These are phyloP conservation scores for Hylyphantes graminicola DNA, from an alignment of 1,140 invertebrate genomes.

Conservation along the genomic window DNA sequence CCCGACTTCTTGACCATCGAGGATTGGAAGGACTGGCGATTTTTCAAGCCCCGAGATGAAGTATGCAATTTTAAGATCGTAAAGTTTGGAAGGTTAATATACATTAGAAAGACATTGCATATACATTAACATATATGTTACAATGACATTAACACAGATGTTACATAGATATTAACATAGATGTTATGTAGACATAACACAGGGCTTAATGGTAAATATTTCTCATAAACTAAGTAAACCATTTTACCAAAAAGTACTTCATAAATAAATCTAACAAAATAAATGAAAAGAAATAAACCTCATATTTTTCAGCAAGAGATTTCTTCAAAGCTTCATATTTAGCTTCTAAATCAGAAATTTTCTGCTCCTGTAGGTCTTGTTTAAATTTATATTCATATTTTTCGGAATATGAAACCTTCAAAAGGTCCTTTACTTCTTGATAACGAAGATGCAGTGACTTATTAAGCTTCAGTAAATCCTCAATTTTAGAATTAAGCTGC, in stretches of 20 bases:
- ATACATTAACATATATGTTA: too few species aligned
- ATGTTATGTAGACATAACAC: too few species aligned
- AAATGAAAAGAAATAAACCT: background rate
- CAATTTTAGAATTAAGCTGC: constrained; percentile 21
- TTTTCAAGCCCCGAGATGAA: too few species aligned
- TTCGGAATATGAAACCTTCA: background rate
- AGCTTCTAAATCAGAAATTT: constrained; percentile 4
- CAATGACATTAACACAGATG: too few species aligned
- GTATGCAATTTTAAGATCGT: too few species aligned
- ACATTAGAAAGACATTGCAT: too few species aligned
- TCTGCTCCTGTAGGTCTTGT: constrained; percentile 5
- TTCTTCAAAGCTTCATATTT: constrained; percentile 7
- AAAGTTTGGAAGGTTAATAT: too few species aligned
- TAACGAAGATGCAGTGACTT: constrained; percentile 5
- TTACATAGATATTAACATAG: too few species aligned
- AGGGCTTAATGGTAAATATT: too few species aligned
- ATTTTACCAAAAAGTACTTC: background rate
- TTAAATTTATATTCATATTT: constrained; percentile 23
- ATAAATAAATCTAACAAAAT: background rate
- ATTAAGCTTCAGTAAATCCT: constrained; percentile 7
- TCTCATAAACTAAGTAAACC: too few species aligned
- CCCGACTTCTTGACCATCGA: too few species aligned
- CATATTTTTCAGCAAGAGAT: constrained; percentile 15
- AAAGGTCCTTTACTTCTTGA: constrained; percentile 2
- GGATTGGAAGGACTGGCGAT: too few species aligned